Evolutionary conservation across 2,888 invertebrate genomes (phyloP), one percentile per base, ranked within the genome.

Genomic region (Muschampia plurimacula): DNA sequence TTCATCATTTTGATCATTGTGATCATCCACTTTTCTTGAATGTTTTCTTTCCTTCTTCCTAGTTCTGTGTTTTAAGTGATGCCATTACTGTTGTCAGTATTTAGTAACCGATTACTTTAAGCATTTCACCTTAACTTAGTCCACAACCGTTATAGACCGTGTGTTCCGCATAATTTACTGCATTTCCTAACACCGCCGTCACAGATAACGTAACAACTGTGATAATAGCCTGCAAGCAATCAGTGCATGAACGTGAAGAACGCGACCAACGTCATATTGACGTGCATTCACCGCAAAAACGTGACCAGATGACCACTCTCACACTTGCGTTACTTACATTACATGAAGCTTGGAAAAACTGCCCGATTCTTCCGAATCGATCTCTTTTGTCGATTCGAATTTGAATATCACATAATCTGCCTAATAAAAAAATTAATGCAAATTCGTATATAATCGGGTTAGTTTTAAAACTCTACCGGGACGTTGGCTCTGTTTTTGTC

Each of bases 141-240:
- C 3, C 57, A 76, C 75, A 69, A 79, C 77, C 78, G 81, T 81
- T 85, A 83, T 83, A 81, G 78, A 76, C 76, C 63, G 77, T 59
- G 63, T 74, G 79, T 80, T 79, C 77, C 78, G 76, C 77, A 74
- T 77, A 81, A 80, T 80, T 81, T 77, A 75, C 74, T 63, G 22
- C 70, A 77, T 81, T 82, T 80, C 80, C 77, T 81, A 73, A 78
- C 78, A 74, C 76, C 65, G 72, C 65, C 41, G 76, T 71, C 66
- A 66, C 70, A 59, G 75, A 22, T 49, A 49, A 68, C 60, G 63
- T 73, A 62, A 63, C 62, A 65, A 60, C 68, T 28, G 67, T 67
- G 73, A 70, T 74, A 75, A 77, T 68, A 72, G 67, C 44, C n/a
- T 39, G 49, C 46, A 15, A 69, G 67, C 44, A 75, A 75, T 74